Evolutionary conservation across 2,888 invertebrate genomes (phyloP).

Genomic region (Drosophila cyrtoloma): DNA sequence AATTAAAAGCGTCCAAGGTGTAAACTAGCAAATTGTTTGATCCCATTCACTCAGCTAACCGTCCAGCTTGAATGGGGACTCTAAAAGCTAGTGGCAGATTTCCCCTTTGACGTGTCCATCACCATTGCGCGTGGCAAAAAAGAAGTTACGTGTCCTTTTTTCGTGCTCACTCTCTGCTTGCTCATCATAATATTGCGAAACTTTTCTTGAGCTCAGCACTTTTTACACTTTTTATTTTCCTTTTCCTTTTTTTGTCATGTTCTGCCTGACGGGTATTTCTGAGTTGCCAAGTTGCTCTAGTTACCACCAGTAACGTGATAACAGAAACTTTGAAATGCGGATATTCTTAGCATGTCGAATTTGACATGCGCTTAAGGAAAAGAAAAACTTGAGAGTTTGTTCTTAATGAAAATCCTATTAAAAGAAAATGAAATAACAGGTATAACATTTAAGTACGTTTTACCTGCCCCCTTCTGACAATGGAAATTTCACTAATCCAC

Average conservation of each 20-base stretch:
- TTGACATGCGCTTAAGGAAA: constrained; percentile 26
- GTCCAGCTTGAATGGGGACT: constrained; percentile 30
- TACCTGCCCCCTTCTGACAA: not conserved
- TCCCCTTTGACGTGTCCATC: constrained; percentile 7
- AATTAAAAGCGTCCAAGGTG: constrained; percentile 80
- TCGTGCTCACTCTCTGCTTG: constrained; percentile 41
- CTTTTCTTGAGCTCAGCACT: constrained; percentile 70
- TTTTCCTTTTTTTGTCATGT: constrained; percentile 24
- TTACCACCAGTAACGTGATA: constrained; percentile 64
- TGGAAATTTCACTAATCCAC: not conserved
- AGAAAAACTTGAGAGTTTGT: not conserved
- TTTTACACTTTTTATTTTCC: constrained; percentile 49
- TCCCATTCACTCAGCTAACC: constrained; percentile 68
- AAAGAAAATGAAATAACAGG: constrained; percentile 6
- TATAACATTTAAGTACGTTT: not conserved
- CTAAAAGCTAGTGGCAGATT: constrained; percentile 5
- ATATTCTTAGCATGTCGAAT: constrained; percentile 40
- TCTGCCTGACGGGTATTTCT: constrained; percentile 52
- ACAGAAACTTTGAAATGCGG: constrained; percentile 31
- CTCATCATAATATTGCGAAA: constrained; percentile 74
- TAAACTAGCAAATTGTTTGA: constrained; percentile 81
- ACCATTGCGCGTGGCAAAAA: constrained; percentile 3
- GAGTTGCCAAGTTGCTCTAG: constrained; percentile 56
- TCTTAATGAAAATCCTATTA: constrained; percentile 14
- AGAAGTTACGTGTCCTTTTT: constrained; percentile 29